phyloP scores from a whole-genome alignment of 2,888 invertebrate species.

The Acanthoscelides obtectus region DNA sequence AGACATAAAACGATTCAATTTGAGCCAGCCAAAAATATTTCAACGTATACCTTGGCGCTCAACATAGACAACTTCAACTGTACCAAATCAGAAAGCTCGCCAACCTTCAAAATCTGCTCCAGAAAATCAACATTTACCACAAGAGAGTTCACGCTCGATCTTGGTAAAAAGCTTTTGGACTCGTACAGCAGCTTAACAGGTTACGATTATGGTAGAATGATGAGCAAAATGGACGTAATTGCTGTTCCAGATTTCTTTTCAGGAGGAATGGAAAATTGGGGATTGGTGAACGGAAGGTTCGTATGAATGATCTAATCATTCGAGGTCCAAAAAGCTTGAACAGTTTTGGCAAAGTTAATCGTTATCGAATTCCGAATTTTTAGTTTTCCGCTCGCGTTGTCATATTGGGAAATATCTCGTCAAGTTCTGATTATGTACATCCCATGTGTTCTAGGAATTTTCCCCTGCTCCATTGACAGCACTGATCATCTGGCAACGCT shows the following conservation, averaged over 20 bases:
- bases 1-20: not conserved
- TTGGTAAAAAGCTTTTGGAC: conserved; percentile 48
- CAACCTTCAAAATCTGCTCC: conserved; percentile 42
- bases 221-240: conserved; percentile 68
- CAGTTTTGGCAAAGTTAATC: too few species aligned
- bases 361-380: too few species aligned
- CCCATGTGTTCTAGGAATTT: too few species aligned
- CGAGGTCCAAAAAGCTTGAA: too few species aligned
- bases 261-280: conserved; percentile 92
- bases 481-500: too few species aligned
- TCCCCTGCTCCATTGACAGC: too few species aligned
- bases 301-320: too few species aligned
- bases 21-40: conserved; percentile 15
- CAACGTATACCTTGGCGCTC: conserved; percentile 25
- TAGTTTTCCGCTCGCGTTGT: too few species aligned
- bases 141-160: conserved; percentile 46
- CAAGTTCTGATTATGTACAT: too few species aligned
- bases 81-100: conserved; percentile 3
- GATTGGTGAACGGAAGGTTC: conserved; percentile 72
- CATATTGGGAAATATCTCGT: too few species aligned
- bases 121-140: conserved; percentile 48
- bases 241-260: conserved; percentile 77
- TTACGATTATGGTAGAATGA: conserved; percentile 33
- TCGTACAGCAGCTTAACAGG: conserved; percentile 57
- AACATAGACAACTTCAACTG: conserved; percentile 25